These are phyloP conservation scores for Cerastis rubricosa DNA, from an alignment of 2,888 invertebrate genomes.

Conservation along the genomic window DNA sequence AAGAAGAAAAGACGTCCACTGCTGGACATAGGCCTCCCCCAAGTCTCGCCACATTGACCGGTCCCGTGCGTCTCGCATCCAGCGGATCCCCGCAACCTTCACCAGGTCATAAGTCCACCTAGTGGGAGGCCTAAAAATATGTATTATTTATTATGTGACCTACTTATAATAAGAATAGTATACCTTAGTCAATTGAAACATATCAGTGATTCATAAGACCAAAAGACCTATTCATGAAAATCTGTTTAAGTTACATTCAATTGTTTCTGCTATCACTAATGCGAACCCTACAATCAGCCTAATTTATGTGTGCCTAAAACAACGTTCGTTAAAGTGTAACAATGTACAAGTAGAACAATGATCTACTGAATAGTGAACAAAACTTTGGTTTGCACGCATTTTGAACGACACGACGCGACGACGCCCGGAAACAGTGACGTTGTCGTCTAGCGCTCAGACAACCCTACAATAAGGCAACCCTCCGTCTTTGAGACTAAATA, in stretches of 20 bases:
- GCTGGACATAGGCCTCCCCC: too few relatives aligned
- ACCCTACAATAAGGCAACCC: conserved; percentile 48
- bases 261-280: background rate
- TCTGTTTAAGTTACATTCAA: background rate
- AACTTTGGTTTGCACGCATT: conserved; percentile 76
- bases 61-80: too few relatives aligned
- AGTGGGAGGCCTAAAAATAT: too few relatives aligned
- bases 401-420: conserved; percentile 64
- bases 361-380: conserved; percentile 50
- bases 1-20: too few relatives aligned
- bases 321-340: conserved; percentile 24
- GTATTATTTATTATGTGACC: background rate
- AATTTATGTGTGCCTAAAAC: conserved; percentile 30
- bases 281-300: background rate
- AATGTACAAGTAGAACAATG: conserved; percentile 15
- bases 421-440: conserved; percentile 80
- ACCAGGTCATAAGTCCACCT: too few relatives aligned
- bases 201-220: background rate
- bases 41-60: too few relatives aligned
- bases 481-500: conserved; percentile 25
- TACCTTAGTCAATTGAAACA: background rate
- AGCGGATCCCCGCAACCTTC: too few relatives aligned
- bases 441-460: conserved; percentile 76
- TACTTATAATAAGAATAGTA: background rate
- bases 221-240: background rate